phyloP scores from a whole-genome alignment of 2,797 vertebrate genomes.

The Hephaestus fuliginosus region DNA sequence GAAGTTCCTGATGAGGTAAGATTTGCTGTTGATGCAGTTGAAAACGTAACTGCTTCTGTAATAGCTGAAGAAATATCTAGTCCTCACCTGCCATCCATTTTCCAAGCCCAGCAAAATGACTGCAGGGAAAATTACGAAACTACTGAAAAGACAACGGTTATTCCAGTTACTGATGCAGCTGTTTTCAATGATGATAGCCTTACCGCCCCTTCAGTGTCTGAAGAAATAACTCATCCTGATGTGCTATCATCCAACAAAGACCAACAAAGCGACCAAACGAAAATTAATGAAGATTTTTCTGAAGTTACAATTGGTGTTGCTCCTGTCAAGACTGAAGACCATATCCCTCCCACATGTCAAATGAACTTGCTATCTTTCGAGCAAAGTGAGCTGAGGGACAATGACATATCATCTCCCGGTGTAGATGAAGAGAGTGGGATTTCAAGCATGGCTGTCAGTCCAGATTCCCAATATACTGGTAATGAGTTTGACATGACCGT shows the following conservation, averaged over 20 bases:
- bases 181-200: neutral
- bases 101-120: neutral
- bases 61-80: slow-evolving; percentile 3
- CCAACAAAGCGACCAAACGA: slow-evolving; percentile 15
- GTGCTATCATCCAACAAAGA: slow-evolving; percentile 4
- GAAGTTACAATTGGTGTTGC: neutral
- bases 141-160: accelerated
- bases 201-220: neutral
- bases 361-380: slow-evolving; percentile 18
- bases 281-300: neutral
- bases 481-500: neutral
- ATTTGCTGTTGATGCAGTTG: neutral
- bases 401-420: slow-evolving; percentile 21
- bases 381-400: slow-evolving; percentile 17
- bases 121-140: neutral
- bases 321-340: slow-evolving; percentile 2
- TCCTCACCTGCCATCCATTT: neutral
- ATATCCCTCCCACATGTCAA: neutral
- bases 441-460: slow-evolving; percentile 76
- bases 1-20: neutral
- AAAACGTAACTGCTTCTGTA: neutral
- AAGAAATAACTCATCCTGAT: slow-evolving; percentile 17
- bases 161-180: neutral
- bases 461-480: slow-evolving; percentile 53
- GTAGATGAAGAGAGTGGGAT: slow-evolving; percentile 72